phyloP scores from a whole-genome alignment of 2,797 vertebrate species.

The Hydrophis major region DNA sequence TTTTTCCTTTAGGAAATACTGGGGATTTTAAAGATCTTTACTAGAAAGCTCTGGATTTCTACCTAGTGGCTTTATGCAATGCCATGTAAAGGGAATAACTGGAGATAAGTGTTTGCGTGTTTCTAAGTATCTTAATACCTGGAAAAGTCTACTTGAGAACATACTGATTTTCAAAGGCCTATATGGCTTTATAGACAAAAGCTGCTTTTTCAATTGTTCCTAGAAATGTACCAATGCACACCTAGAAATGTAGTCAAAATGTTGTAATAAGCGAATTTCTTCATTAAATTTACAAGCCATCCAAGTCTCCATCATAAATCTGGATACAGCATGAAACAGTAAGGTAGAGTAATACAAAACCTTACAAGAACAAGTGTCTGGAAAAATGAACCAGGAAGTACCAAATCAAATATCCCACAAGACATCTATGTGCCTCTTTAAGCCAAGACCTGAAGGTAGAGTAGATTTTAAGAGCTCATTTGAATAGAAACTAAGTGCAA shows the following conservation, averaged over 20 bases:
- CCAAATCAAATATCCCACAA: background rate
- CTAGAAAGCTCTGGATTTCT: background rate
- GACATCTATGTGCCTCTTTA: background rate
- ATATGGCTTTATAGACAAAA: background rate
- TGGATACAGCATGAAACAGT: background rate
- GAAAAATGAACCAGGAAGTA: background rate
- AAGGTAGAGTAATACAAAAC: background rate
- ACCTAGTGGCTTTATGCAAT: background rate
- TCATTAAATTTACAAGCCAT: background rate
- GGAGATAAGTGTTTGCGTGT: background rate
- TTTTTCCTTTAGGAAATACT: background rate
- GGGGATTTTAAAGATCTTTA: background rate
- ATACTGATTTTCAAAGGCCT: background rate
- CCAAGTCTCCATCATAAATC: background rate
- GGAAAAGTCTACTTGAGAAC: background rate
- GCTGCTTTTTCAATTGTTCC: background rate
- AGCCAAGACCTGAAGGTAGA: background rate
- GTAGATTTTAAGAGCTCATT: background rate
- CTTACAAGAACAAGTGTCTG: background rate
- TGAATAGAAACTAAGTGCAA: background rate
- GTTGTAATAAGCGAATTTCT: background rate
- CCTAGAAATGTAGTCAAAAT: background rate
- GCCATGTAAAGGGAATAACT: background rate
- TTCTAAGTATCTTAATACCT: background rate
- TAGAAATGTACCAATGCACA: background rate